Evolutionary conservation across 2,888 invertebrate genomes (phyloP).

Genomic region (Leptinotarsa haldemani): DNA sequence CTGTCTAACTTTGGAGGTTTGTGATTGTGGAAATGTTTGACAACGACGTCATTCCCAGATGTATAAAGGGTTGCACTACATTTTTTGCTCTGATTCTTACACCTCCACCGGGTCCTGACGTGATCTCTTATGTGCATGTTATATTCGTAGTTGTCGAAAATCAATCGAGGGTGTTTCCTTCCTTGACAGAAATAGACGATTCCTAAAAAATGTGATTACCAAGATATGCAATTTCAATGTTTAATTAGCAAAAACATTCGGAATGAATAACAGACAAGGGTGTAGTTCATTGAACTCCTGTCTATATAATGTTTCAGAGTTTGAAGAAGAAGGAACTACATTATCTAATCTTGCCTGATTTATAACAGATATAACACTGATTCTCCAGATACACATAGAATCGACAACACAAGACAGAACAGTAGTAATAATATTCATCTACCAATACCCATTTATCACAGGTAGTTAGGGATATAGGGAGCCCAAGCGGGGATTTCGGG

Average conservation of each 20-base stretch:
- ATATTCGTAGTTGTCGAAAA: slow-evolving; percentile 45
- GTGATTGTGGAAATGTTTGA: slow-evolving; percentile 35
- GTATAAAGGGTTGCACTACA: slow-evolving; percentile 42
- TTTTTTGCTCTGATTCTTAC: slow-evolving; percentile 37
- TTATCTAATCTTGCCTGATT: too few species aligned
- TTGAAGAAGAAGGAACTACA: too few species aligned
- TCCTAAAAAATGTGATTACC: slow-evolving; percentile 37
- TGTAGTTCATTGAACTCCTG: too few species aligned
- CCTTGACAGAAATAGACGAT: slow-evolving; percentile 46
- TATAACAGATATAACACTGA: too few species aligned
- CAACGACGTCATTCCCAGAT: slow-evolving; percentile 32
- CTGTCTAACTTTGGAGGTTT: slow-evolving; percentile 16
- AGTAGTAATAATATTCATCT: too few species aligned
- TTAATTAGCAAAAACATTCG: not conserved
- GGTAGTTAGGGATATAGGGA: too few species aligned
- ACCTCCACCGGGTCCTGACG: slow-evolving; percentile 46
- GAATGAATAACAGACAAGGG: too few species aligned
- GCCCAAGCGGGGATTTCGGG: too few species aligned
- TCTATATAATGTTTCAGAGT: too few species aligned
- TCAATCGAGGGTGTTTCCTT: slow-evolving; percentile 46
- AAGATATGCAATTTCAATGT: not conserved
- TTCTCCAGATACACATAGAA: too few species aligned
- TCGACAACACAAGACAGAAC: too few species aligned
- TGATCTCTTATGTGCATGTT: slow-evolving; percentile 41
- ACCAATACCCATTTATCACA: too few species aligned